Base-by-base conservation (phyloP, 1,140 invertebrate genomes). In the Sycobia sp. region DNA sequence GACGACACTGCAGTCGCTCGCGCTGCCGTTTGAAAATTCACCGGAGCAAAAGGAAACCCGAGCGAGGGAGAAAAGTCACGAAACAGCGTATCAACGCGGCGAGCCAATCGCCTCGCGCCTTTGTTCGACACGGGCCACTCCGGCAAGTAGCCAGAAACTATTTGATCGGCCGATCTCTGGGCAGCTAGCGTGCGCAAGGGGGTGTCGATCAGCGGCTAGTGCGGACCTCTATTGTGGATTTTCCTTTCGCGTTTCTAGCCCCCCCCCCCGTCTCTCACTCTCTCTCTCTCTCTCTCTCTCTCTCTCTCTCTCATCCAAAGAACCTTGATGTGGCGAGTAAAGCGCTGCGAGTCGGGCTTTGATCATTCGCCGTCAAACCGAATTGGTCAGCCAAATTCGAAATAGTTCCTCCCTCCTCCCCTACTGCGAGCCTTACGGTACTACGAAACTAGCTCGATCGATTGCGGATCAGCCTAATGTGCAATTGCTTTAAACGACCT, bases 261-360 rank as follows among this genome's bases (percentile, higher is more conserved):
- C 4, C 9, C 22, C 41, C 1, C 14, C 1, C 13, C 13, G 22
- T 25, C 13, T 46, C 10, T 38, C 13, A 0, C 22, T 16, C 27
- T n/a, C n/a, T 39, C 5, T n/a, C 2, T n/a, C 36, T 4, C n/a
- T n/a, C n/a, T n/a, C n/a, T 20, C 18, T 13, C 27, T n/a, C n/a
- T 18, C 8, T n/a, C 4, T n/a, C 3, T 32, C 18, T 11, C 29
- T 32, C 27, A 14, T 29, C 34, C 16, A 32, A 38, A 38, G 38
- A 55, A 44, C 32, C 32, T 58, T 58, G 44, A 58, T 58, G 43
- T 58, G 27, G 55, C 44, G 18, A 34, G 44, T 20, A 32, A 55
- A 55, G 38, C 25, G n/a, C 7, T 13, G 20, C 23, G 14, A 18
- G 23, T 14, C 3, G n/a, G 39, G 20, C 55, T 58, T 58, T 58